A percentile compares a stretch with the other conserved stretches of the same genome.
These are phyloP conservation scores for Aurelia coerulea DNA, from an alignment of 30 jellyfish, hydroid and myxozoan genomes.

Conservation along the genomic window DNA sequence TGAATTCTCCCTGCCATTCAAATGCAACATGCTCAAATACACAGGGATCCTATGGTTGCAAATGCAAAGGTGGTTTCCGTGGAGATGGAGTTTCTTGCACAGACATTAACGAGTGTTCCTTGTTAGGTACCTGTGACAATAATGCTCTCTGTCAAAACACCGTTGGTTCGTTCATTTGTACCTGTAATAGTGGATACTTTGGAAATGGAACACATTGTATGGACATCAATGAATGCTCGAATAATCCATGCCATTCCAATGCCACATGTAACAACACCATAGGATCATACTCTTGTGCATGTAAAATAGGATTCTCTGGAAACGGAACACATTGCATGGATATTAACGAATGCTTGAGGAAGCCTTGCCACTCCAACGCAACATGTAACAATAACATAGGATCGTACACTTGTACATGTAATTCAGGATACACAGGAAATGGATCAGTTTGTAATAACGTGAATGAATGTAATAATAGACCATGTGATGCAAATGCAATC, in stretches of 20 bases:
- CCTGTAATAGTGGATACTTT: background rate
- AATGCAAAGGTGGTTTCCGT: constrained; percentile 49
- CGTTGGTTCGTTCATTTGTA: constrained; percentile 9
- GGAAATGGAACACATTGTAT: no score
- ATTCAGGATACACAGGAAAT: constrained; percentile 31
- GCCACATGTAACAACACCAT: constrained; percentile 5
- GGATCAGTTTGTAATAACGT: constrained; percentile 21
- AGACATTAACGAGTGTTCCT: constrained; percentile 47
- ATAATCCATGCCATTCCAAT: background rate
- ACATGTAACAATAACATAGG: constrained; percentile 44
- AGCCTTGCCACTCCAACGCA: constrained; percentile 47
- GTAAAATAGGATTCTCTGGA: constrained; percentile 44
- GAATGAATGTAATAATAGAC: background rate
- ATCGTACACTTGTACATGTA: constrained; percentile 21
- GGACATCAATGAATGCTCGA: background rate
- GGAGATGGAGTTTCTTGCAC: constrained; percentile 68
- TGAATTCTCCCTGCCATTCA: constrained; percentile 7
- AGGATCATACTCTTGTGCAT: constrained; percentile 7
- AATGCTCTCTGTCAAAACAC: constrained; percentile 24
- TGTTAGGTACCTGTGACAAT: constrained; percentile 9
- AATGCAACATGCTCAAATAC: constrained; percentile 53
- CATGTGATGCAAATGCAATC: background rate
- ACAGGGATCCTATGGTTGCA: constrained; percentile 57
- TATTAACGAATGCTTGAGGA: constrained; percentile 44
- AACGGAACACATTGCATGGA: constrained; percentile 39